A percentile compares a stretch with the other conserved stretches of the same genome.
Evolutionary conservation across 2,888 invertebrate species (phyloP).

Genomic region (Polylopha cassiicola): DNA sequence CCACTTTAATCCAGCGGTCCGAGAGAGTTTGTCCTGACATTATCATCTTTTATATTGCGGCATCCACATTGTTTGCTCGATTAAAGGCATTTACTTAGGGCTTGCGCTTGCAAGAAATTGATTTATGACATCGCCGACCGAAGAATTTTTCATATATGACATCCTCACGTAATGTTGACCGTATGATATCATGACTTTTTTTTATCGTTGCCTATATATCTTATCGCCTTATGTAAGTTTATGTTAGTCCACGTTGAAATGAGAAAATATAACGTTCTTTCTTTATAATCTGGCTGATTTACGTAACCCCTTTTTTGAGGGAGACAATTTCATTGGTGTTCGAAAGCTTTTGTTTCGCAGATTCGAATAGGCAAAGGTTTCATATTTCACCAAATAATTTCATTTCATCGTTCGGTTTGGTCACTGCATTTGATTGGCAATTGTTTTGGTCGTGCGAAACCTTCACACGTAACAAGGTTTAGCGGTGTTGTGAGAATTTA

Average conservation of each 20-base stretch:
- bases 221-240: too few species aligned
- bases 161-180: too few species aligned
- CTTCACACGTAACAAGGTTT: slow-evolving; percentile 24
- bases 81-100: slow-evolving; percentile 61
- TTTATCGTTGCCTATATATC: too few species aligned
- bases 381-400: background rate
- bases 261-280: too few species aligned
- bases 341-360: too few species aligned
- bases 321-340: too few species aligned
- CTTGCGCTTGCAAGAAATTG: slow-evolving; percentile 42
- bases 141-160: slow-evolving; percentile 21
- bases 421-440: slow-evolving; percentile 31
- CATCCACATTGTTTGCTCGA: slow-evolving; percentile 48
- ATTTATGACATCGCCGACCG: slow-evolving; percentile 43
- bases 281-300: too few species aligned
- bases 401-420: too few species aligned
- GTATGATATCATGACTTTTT: too few species aligned
- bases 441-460: slow-evolving; percentile 15
- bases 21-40: slow-evolving; percentile 37
- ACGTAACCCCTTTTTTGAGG: too few species aligned
- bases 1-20: slow-evolving; percentile 33
- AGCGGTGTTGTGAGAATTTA: slow-evolving; percentile 49
- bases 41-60: slow-evolving; percentile 45
- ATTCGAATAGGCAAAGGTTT: too few species aligned
- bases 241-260: too few species aligned